Base-by-base conservation (phyloP, 2,888 invertebrate genomes). In the Cheilosia vernalis region DNA sequence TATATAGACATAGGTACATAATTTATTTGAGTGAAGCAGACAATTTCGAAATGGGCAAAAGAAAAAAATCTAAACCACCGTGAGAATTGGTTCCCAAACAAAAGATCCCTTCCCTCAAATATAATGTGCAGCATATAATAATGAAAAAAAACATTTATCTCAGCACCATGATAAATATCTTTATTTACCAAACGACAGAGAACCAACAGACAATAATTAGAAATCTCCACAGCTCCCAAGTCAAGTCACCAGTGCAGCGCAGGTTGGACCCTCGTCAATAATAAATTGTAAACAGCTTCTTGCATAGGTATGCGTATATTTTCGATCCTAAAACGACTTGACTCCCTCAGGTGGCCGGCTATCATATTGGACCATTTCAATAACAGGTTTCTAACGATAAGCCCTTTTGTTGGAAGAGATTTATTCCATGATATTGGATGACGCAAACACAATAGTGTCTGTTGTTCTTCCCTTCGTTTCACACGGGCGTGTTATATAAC, bases 221-320 rank as follows among this genome's bases (percentile, higher is more conserved):
- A 33, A 37, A 17, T 17, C 5, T 21, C 51, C 10, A 24, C 17
- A 37, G 13, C 30, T 58, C 33, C 21, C 15, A 47, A 69, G 58
- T 58, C 47, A 58, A 58, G 27, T 37, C 55, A 47, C 64, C 47
- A 64, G 19, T 19, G 47, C 56, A 64, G 19, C 37, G 56, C 64
- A 56, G 37, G 56, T 49, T 73, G 58, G 60, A 67, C 76, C 67
- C 67, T 67, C 60, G 61, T 77, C 76, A 77, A 21, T 27, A 27
- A 27, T 21, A 1, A 1, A 21, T 61, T 21, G 7, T 60, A 61
- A 51, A 60, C 44, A 67, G 19, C 30, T 56, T 15, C 24, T 55
- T 58, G 49, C 19, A 42, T 21, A 19, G 4, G 37, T 21, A 40
- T 42, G 27, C 49, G 24, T 24, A 33, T 61, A 30, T 40, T 13